Evolutionary conservation across 2,113 vertebrate species (phyloP), one percentile per base, ranked within the genome.

Genomic region (Otus sunia): DNA sequence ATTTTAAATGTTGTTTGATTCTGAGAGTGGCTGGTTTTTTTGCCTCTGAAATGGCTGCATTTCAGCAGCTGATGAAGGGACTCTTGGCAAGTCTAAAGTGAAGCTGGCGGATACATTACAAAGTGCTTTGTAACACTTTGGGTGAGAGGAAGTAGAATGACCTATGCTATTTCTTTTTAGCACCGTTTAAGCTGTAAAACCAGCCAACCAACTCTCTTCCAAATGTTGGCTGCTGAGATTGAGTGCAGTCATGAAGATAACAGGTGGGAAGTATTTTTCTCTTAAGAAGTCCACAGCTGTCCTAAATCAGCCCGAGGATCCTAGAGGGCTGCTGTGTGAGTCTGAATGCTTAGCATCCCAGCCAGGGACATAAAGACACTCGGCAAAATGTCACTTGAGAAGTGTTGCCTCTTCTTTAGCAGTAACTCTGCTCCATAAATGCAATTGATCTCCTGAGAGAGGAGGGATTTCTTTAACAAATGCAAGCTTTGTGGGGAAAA

Each of bases 351-450:
- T 26, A 80, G 86, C 76, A 74, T 88, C 92, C 91, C 89, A 89
- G 64, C 23, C 85, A 91, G 93, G 88, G 85, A 93, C 92, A 91
- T 96, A 95, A 96, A 95, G 96, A 66, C 92, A 52, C 36, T 5
- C 81, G 80, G 82, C 72, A 89, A 93, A 95, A 97, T 94, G 93
- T 90, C 96, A 86, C 93, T 88, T 63, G 94, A 75, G 76, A 96
- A 97, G 94, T 86, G 97, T 92, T 77, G 82, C 90, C 88, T 90
- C 94, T 41, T 68, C 64, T 92, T 86, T 55, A 77, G 90, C 86
- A 86, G 92, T 96, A 96, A 96, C 94, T 96, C 96, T 95, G 88
- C 92, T 96, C 92, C 82, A 92, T 96, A 97, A 96, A 96, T n/a
- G 88, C 88, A 88, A 94, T 96, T 96, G 96, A 93, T 97, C 90